phyloP scores from a whole-genome alignment of 2,113 vertebrate genomes.

The Otis tarda region DNA sequence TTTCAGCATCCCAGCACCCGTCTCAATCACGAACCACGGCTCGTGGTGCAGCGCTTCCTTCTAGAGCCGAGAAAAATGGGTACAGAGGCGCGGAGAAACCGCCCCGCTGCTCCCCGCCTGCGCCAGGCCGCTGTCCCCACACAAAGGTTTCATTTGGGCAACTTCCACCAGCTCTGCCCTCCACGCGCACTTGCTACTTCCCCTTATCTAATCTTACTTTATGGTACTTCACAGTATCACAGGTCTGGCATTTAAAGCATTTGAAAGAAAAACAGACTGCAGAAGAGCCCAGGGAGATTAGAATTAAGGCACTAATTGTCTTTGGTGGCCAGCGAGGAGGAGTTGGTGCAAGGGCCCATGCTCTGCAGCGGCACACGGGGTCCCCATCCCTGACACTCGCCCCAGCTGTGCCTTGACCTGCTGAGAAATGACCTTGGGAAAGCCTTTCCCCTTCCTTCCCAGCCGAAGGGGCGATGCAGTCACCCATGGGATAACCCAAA shows the following conservation, averaged over 20 bases:
- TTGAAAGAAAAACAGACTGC: neutral
- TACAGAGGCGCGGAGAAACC: fast-evolving
- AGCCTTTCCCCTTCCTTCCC: neutral
- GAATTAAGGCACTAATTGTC: neutral
- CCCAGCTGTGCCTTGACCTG: neutral
- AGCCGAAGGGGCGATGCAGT: fast-evolving
- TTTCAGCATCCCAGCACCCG: neutral
- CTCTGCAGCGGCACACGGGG: fast-evolving
- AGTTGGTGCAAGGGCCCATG: neutral
- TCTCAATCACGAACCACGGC: neutral
- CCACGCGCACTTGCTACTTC: neutral
- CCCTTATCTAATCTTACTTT: slow-evolving; percentile 44
- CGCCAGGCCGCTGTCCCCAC: fast-evolving
- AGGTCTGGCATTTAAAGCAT: slow-evolving; percentile 37
- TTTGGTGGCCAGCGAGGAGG: neutral
- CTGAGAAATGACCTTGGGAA: neutral
- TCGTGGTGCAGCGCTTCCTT: fast-evolving
- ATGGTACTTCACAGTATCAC: neutral
- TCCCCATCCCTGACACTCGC: neutral
- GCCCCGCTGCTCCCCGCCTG: neutral
- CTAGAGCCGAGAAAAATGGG: neutral
- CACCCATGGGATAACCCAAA: fast-evolving
- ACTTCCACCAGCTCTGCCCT: neutral
- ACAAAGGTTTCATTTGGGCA: neutral
- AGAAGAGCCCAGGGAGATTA: neutral